Percentiles rank a stretch among this genome's conserved stretches.
These are phyloP conservation scores for Macrochelys suwanniensis DNA, from an alignment of 2,797 vertebrate genomes.

Conservation along the genomic window DNA sequence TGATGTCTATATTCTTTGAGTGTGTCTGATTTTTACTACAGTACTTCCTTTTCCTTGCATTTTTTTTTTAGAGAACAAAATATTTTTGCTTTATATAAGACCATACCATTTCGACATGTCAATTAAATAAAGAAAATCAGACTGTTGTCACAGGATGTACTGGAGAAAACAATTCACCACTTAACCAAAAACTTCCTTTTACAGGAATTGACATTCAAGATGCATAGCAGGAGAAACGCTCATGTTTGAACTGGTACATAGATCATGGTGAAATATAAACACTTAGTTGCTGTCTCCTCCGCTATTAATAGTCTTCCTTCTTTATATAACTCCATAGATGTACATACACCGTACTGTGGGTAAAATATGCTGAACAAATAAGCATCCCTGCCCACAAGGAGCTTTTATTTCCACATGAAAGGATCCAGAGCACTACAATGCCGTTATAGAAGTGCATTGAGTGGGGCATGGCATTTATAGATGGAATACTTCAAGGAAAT, in stretches of 20 bases:
- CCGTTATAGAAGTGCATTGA: constrained; percentile 16
- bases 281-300: constrained; percentile 44
- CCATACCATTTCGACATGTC: background rate
- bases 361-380: constrained; percentile 68
- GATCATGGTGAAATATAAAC: constrained; percentile 36
- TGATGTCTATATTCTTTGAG: constrained; percentile 18
- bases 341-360: background rate
- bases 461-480: background rate
- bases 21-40: background rate
- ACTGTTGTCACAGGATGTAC: background rate
- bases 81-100: constrained; percentile 4
- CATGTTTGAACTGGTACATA: constrained; percentile 32
- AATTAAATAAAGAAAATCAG: background rate
- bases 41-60: constrained; percentile 1
- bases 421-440: constrained; percentile 7
- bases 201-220: background rate
- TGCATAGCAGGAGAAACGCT: background rate
- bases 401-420: constrained; percentile 54
- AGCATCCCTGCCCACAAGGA: constrained; percentile 63
- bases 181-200: background rate
- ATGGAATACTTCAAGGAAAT: background rate
- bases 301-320: constrained; percentile 55
- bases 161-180: background rate
- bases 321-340: constrained; percentile 56
- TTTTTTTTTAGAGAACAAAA: constrained; percentile 35